These are phyloP conservation scores for Pheucticus melanocephalus DNA, from an alignment of 2,113 vertebrate genomes.

Conservation along the genomic window DNA sequence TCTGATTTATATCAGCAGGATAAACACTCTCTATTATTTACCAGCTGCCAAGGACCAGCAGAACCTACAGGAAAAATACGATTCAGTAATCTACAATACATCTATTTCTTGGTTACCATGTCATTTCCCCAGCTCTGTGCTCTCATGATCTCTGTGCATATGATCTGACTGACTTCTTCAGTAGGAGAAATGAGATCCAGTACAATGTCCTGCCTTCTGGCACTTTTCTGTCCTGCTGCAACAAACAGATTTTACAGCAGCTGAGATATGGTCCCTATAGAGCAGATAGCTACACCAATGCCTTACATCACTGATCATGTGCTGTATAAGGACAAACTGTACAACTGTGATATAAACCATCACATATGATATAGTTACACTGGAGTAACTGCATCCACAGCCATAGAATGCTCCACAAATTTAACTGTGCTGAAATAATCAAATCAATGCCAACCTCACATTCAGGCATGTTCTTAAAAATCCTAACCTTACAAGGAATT, in stretches of 20 bases:
- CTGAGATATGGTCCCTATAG: background rate
- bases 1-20: constrained; percentile 19
- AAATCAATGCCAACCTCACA: background rate
- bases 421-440: background rate
- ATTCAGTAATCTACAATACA: background rate
- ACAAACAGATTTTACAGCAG: background rate
- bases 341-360: background rate
- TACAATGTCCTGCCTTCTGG: background rate
- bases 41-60: background rate
- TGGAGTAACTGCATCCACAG: background rate
- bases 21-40: background rate
- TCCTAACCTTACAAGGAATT: background rate
- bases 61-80: background rate
- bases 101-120: background rate
- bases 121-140: background rate
- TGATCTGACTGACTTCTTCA: background rate
- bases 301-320: background rate
- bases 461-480: background rate
- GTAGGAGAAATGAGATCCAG: background rate
- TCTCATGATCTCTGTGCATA: background rate
- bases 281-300: background rate
- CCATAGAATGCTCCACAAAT: fast-evolving
- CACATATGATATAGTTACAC: background rate
- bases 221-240: background rate
- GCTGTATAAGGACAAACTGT: background rate